A percentile compares a stretch with the other conserved stretches of the same genome.
Evolutionary conservation across 2,113 vertebrate genomes (phyloP).

Genomic region (Otolemur garnettii): DNA sequence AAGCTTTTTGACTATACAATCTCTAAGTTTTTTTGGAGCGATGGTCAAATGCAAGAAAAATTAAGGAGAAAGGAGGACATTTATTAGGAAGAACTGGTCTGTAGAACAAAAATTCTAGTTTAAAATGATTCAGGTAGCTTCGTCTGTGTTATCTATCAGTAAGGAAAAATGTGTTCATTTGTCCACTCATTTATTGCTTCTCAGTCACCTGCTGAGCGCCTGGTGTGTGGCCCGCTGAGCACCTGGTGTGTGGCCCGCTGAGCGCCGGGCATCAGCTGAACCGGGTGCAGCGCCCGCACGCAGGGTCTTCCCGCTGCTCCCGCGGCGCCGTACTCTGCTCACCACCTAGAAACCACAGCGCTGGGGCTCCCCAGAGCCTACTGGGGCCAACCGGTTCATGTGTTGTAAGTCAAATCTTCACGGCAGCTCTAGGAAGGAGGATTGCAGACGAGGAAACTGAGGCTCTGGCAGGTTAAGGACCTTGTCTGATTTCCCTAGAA

Average conservation of each 20-base stretch:
- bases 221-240: not conserved
- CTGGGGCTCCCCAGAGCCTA: not conserved
- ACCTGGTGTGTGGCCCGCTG: not conserved
- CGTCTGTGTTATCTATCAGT: not conserved
- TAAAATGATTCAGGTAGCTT: not conserved
- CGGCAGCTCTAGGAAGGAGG: not conserved
- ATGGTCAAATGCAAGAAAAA: not conserved
- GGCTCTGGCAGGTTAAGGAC: not conserved
- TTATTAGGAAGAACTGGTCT: not conserved
- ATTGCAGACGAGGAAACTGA: not conserved
- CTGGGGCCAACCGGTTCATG: not conserved
- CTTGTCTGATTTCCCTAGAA: not conserved
- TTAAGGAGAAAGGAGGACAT: not conserved
- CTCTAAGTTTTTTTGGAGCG: not conserved
- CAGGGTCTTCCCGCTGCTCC: not conserved
- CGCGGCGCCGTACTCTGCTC: not conserved
- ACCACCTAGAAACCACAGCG: not conserved
- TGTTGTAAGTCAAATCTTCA: not conserved
- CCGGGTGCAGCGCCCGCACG: no score
- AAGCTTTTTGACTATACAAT: not conserved
- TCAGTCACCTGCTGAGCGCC: not conserved
- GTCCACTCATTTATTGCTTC: not conserved
- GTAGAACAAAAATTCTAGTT: not conserved
- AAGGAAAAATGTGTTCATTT: not conserved
- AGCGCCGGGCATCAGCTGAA: no score